Evolutionary conservation across 2,797 vertebrate species (phyloP).

Genomic region (Phalloptychus januarius): DNA sequence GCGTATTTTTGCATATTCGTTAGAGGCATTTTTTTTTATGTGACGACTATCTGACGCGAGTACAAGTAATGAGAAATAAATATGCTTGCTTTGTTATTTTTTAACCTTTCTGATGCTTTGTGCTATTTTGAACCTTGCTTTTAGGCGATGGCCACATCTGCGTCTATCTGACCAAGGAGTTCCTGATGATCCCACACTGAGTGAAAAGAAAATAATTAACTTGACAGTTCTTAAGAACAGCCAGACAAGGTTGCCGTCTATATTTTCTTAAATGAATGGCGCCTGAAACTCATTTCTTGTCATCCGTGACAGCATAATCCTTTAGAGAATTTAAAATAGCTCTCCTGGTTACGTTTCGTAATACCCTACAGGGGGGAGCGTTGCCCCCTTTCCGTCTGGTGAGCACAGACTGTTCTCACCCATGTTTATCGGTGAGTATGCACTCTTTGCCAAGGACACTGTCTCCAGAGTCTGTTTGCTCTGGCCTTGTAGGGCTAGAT

Average conservation of each 20-base stretch:
- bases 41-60: neutral
- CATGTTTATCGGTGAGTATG: conserved; percentile 52
- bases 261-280: neutral
- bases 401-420: conserved; percentile 67
- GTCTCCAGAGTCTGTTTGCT: conserved; percentile 62
- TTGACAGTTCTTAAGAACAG: conserved; percentile 3
- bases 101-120: neutral
- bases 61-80: neutral
- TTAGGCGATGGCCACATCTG: conserved; percentile 30
- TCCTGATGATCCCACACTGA: conserved; percentile 44
- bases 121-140: conserved; percentile 58
- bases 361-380: conserved; percentile 50
- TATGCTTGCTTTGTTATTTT: neutral
- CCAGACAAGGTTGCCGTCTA: neutral
- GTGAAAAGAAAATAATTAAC: neutral
- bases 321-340: conserved; percentile 64
- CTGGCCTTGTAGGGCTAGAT: conserved; percentile 74
- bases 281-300: conserved; percentile 25
- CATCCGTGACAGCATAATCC: conserved; percentile 43
- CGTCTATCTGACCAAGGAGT: conserved; percentile 23
- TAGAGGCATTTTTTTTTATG: neutral
- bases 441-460: conserved; percentile 70
- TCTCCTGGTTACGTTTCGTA: conserved; percentile 55
- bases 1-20: neutral
- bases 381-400: conserved; percentile 21